Conservation (phyloP, 2,113 vertebrate genomes). For the Herpailurus yagouaroundi region DNA sequence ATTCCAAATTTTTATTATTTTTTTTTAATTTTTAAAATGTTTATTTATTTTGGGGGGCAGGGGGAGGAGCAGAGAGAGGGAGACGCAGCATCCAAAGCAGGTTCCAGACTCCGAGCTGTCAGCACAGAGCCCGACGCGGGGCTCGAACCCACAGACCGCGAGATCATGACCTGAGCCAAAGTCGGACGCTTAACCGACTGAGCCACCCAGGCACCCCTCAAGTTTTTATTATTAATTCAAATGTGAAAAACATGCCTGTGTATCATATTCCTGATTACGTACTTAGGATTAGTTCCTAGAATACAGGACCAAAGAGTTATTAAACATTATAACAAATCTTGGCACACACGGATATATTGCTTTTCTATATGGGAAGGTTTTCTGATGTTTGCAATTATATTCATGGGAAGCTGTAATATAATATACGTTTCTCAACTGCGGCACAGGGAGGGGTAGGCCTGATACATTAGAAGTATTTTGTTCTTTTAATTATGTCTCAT, state of each 20-base stretch:
- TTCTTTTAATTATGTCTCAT: not conserved
- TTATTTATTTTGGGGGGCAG: not conserved
- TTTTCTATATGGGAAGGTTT: not conserved
- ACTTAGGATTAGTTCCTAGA: not conserved
- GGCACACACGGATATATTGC: not conserved
- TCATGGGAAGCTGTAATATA: not conserved
- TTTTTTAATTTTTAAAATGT: too few species aligned
- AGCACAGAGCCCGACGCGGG: too few species aligned
- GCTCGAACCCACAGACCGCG: too few species aligned
- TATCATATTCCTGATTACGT: not conserved
- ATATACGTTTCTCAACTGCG: not conserved
- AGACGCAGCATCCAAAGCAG: too few species aligned
- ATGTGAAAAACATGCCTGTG: not conserved
- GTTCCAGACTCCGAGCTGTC: too few species aligned
- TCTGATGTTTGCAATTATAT: not conserved
- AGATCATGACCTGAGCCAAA: too few species aligned
- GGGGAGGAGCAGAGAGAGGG: too few species aligned
- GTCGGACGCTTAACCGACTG: too few species aligned
- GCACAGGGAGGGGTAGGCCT: too few species aligned
- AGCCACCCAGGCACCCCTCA: too few species aligned
- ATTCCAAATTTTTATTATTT: not conserved
- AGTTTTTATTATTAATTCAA: not conserved
- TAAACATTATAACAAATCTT: not conserved
- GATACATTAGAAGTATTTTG: too few species aligned
- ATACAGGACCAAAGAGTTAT: not conserved